Conservation (phyloP, 2,113 vertebrate genomes). For the Oreochromis aureus region DNA sequence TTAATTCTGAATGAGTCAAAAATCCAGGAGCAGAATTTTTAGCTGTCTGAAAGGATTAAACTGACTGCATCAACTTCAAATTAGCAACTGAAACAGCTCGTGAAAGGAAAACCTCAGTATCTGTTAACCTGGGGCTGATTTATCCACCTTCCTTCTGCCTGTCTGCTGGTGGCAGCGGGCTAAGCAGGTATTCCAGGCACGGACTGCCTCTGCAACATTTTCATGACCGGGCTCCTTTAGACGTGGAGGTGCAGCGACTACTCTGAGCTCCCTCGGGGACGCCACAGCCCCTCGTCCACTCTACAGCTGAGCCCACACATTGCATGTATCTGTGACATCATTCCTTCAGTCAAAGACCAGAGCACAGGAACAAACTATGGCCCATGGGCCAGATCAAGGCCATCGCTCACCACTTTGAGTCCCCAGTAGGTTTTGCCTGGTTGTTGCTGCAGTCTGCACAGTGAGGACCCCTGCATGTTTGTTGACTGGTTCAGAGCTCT, state of each 20-base stretch:
- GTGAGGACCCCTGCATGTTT: neutral
- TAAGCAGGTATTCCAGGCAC: neutral
- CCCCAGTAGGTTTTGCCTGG: neutral
- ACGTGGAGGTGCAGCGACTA: neutral
- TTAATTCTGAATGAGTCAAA: neutral
- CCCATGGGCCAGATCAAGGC: neutral
- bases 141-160: neutral
- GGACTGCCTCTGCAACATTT: neutral
- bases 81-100: neutral
- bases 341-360: neutral
- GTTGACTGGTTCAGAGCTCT: neutral
- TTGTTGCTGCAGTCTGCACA: neutral
- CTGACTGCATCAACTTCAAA: neutral
- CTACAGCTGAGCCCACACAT: neutral
- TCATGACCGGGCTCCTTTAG: neutral
- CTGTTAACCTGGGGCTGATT: neutral
- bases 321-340: neutral
- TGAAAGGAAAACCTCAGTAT: neutral
- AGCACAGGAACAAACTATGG: neutral
- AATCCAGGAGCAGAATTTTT: neutral
- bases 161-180: neutral
- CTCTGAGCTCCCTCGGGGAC: neutral
- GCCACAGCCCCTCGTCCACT: neutral
- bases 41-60: fast-evolving
- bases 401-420: neutral